Evolutionary conservation across 2,888 invertebrate species (phyloP), one percentile per base, ranked within the genome.

Genomic region (Molanna angustata): DNA sequence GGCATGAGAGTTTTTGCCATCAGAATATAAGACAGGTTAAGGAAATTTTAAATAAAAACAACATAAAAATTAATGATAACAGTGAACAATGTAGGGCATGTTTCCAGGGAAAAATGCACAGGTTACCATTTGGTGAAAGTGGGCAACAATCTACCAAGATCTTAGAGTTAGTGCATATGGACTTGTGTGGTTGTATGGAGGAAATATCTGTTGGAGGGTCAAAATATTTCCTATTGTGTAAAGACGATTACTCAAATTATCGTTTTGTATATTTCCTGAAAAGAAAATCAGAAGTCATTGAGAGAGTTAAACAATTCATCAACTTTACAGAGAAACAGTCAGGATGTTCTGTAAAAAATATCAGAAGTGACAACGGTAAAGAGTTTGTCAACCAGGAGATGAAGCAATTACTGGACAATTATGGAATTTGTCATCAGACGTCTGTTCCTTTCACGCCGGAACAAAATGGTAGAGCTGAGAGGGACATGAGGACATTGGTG

Each of bases 111-210:
- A 37, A 37, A 37, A 37, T 37, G 37, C 37, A 37, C 18, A 17
- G 3, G 16, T 17, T 4, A 6, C 37, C 37, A 17, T 37, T 37
- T 13, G n/a, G n/a, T n/a, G 37, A 17, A 17, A 37, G 18, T 6
- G 37, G 9, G 3, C 16, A 3, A 3, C 16, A 18, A 37, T 16
- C 37, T 3, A 37, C 16, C 6, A 18, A 37, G 7, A 16, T 37
- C 3, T 3, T 37, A 37, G 17, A 16, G 18, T 16, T 37, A 16
- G 4, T 37, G 17, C 37, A 37, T 11, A 37, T 18, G 4, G 37
- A 37, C 18, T 16, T 37, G 14, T 37, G 37, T 16, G 37, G 37
- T 37, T 18, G 17, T 17, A 37, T 37, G 37, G 37, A 37, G 17
- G 18, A 3, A 6, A 18, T 17, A 17, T 37, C 37, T 9, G 7